These are phyloP conservation scores for Ophion obscuratus DNA, from an alignment of 2,888 invertebrate species.

Conservation along the genomic window DNA sequence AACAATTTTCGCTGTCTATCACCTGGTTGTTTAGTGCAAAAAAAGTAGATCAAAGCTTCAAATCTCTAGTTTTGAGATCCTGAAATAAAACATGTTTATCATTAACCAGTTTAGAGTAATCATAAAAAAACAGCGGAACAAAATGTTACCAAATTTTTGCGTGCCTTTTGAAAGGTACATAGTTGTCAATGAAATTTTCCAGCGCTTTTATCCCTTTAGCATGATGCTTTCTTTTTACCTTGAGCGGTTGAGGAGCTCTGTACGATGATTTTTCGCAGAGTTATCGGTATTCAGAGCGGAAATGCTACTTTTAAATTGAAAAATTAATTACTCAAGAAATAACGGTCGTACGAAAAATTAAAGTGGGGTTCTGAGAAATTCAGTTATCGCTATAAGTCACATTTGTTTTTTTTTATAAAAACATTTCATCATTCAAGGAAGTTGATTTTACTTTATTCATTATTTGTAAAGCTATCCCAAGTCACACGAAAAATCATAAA, in stretches of 20 bases:
- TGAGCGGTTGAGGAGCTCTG: neutral
- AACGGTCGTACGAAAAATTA: neutral
- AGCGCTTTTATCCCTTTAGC: no score
- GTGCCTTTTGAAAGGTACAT: neutral
- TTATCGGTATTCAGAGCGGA: neutral
- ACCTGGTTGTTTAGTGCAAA: neutral
- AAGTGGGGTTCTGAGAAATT: neutral
- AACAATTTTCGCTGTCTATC: no score
- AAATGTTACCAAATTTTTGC: neutral
- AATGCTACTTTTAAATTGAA: neutral
- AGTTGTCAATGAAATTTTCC: no score
- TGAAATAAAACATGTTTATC: no score
- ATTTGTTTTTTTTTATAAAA: no score
- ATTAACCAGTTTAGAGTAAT: neutral
- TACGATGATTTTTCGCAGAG: slow-evolving; percentile 9
- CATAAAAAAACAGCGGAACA: neutral
- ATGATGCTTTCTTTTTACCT: neutral
- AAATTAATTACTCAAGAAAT: neutral
- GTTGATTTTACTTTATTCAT: no score
- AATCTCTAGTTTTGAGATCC: neutral
- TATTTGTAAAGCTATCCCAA: no score
- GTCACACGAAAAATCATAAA: no score
- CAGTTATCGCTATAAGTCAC: neutral
- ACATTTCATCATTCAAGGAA: no score
- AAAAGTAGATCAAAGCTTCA: neutral